Percentiles rank a stretch among this genome's conserved stretches.
Evolutionary conservation across 2,113 vertebrate genomes (phyloP).

Genomic region (Sterna hirundo): DNA sequence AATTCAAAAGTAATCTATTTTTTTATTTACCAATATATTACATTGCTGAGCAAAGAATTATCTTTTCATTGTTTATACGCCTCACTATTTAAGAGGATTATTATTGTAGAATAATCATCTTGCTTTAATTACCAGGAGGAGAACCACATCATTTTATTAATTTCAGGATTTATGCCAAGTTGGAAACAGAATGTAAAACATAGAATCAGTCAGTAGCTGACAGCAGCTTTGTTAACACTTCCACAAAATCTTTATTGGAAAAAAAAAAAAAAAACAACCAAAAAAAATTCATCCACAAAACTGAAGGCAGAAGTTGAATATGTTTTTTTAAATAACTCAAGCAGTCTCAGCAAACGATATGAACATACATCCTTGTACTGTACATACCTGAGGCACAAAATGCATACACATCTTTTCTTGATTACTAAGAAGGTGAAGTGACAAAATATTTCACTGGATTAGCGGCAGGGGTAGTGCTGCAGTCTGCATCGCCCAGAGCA

Average conservation of each 20-base stretch:
- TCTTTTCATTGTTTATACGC: constrained; percentile 22
- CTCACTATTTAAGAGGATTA: constrained; percentile 54
- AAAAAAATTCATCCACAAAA: not conserved
- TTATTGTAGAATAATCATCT: constrained; percentile 53
- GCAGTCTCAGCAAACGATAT: not conserved
- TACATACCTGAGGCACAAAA: not conserved
- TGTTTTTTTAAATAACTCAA: not conserved
- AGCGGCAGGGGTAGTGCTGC: not conserved
- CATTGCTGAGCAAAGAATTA: constrained; percentile 31
- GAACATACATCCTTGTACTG: not conserved
- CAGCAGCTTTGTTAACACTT: constrained; percentile 5
- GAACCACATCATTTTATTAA: constrained; percentile 37
- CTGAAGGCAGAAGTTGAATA: not conserved
- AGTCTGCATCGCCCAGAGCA: not conserved
- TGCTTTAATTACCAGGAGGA: constrained; percentile 53
- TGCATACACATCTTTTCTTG: not conserved
- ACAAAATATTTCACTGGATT: not conserved
- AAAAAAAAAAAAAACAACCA: not conserved
- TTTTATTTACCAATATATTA: constrained; percentile 56
- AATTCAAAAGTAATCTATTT: constrained; percentile 44
- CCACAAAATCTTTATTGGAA: not conserved
- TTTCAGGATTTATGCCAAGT: constrained; percentile 56
- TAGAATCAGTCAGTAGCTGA: constrained; percentile 4
- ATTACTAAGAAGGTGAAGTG: not conserved
- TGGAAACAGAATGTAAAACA: constrained; percentile 39